Base-by-base conservation (phyloP, 2,888 invertebrate genomes). In the Empis livida region DNA sequence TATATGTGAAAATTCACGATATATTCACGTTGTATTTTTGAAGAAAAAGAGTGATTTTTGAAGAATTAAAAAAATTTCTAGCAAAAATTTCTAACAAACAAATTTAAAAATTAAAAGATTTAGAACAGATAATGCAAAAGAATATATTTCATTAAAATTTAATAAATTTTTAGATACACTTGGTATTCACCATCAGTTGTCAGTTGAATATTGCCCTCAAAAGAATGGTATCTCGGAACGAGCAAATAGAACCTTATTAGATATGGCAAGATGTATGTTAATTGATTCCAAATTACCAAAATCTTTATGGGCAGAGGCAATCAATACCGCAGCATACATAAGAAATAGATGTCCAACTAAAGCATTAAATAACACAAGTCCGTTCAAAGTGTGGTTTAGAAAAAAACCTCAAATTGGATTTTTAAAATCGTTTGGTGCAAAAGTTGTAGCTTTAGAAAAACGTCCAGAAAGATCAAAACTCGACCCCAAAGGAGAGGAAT, bases 301-400 rank as follows among this genome's bases (percentile, higher is more conserved):
- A 32, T 37, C 43, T 2, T 53, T 56, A 14, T 59, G 58, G 56
- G 57, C 53, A 35, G 59, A 59, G 46, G 59, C 59, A 13, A 51
- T 54, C 1, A 49, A 46, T 32, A 55, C 56, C 11, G 57, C 57
- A 10, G 31, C 20, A 23, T 42, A 45, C 16, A 45, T 46, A 11
- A 17, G 45, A n/a, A 48, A 48, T 35, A 30, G 45, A 14, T 45
- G 38, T 30, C 45, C 45, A 31, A 45, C 20, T n/a, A n/a, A n/a
- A n/a, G n/a, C n/a, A n/a, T n/a, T n/a, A n/a, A n/a, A n/a, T n/a
- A n/a, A n/a, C n/a, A n/a, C n/a, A n/a, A n/a, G n/a, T n/a, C n/a
- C n/a, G n/a, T n/a, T n/a, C n/a, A n/a, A n/a, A n/a, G n/a, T n/a
- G n/a, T n/a, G n/a, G n/a, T n/a, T n/a, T n/a, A n/a, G n/a, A n/a